Base-by-base conservation (phyloP, 2,113 vertebrate species). In the Triplophysa rosa region DNA sequence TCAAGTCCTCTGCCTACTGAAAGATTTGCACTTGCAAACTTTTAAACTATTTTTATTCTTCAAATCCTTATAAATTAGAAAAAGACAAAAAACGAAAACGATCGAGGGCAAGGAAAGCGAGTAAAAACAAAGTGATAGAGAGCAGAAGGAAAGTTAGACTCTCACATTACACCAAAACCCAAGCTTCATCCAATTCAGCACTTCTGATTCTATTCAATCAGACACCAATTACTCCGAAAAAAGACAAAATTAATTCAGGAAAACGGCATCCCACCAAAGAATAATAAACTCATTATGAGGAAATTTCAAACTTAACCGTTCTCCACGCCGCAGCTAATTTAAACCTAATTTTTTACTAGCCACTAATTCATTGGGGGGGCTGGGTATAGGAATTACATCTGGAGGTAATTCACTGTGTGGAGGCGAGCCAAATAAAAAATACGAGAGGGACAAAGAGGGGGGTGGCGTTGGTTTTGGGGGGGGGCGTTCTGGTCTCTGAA, bases 291-390 rank as follows among this genome's bases (percentile, higher is more conserved):
- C 83, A 91, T 91, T 93, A 92, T 86, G 84, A 82, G 84, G 86
- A 88, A 84, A 88, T 90, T 88, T 92, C 78, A 86, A 91, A 90
- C 85, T 84, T 85, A 83, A 88, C 88, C 85, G 73, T 90, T 91
- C 88, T 77, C 86, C 61, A 82, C 86, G 87, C 91, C 81, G 66
- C 82, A 70, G 84, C 89, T 92, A 91, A 93, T 92, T 93, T 89
- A 89, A 87, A 91, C 74, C 89, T 91, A 92, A 93, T 93, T 93
- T 56, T 91, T 92, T 92, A 92, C 90, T 89, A 87, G 90, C 90
- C 89, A 91, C 92, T 92, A 93, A 94, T 93, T 92, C 89, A 80
- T 84, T 83, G 83, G 86, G 87, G 42, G 84, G 86, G 87, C 33
- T 83, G 81, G 83, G 64, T 56, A 73, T 59, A 87, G 89, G 90